Base-by-base conservation (phyloP, 2,888 invertebrate species). In the Koerneria pararmatus region DNA sequence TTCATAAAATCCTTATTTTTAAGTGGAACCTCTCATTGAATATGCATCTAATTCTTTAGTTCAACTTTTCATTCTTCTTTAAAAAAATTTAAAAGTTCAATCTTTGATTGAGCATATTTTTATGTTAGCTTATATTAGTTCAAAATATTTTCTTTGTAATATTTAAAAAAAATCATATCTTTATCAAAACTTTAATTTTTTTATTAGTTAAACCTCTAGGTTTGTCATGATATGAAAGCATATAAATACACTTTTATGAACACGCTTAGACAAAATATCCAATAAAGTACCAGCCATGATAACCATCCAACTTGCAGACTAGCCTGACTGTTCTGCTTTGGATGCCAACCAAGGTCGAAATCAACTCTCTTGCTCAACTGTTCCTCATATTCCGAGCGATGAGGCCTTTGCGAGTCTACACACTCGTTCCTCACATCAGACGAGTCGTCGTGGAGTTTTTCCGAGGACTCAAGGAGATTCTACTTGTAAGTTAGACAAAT, bases 401-500 rank as follows among this genome's bases (percentile, higher is more conserved):
- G 74, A 88, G 98, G 11, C 98, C 98, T 2, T 86, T 98, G 69
- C 66, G 97, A 67, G 97, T 98, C 78, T 98, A 97, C 85, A 95
- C 94, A 37, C 87, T 97, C 65, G 95, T 98, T 19, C 98, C 98
- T 61, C 98, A 98, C 85, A 98, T 99, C 93, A 88, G 97, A 74
- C 93, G 95, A 86, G 97, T 99, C 27, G 98, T 99, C 65, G 95
- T 94, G 84, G 98, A 99, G 84, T 87, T 99, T 66, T 95, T 95
- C 82, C 88, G 95, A 75, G 98, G 98, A 34, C 98, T 98, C 86
- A 97, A 97, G 85, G 98, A 99, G 87, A 99, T 99, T 77, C 85
- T 97, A 61, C 87, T 98, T 85, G 95, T 94, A 1, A 22, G 65
- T 64, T 19, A 35, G 22, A n/a, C 19, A 46, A 15, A 15, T 15